Conservation (phyloP, 2,888 invertebrate genomes). For the Omphaloscelis lunosa region DNA sequence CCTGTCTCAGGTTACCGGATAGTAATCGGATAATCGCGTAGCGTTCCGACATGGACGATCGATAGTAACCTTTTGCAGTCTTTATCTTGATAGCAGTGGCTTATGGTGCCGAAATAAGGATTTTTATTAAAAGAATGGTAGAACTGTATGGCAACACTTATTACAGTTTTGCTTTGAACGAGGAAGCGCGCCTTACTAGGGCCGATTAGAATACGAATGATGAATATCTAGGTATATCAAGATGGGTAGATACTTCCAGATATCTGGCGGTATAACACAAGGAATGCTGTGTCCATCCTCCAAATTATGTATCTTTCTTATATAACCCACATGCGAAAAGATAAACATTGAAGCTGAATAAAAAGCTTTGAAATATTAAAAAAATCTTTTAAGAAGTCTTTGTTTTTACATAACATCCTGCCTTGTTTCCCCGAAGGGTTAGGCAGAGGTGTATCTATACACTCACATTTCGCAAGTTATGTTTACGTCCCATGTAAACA, state of each 20-base stretch:
- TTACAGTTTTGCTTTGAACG: neutral
- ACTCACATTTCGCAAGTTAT: too few relatives aligned
- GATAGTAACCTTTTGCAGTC: slow-evolving; percentile 17
- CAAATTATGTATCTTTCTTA: neutral
- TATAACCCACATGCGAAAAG: neutral
- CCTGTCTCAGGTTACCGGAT: slow-evolving; percentile 40
- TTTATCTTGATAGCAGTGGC: neutral
- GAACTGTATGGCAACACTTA: neutral
- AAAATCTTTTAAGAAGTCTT: too few relatives aligned
- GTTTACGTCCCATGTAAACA: too few relatives aligned
- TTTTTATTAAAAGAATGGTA: neutral
- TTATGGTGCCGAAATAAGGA: neutral
- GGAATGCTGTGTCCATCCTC: neutral
- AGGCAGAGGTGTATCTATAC: too few relatives aligned
- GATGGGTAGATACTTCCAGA: neutral
- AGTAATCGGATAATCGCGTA: slow-evolving; percentile 54
- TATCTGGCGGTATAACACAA: neutral
- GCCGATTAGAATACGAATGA: neutral
- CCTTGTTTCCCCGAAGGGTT: too few relatives aligned
- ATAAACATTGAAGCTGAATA: neutral
- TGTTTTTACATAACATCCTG: too few relatives aligned
- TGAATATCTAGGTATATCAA: neutral
- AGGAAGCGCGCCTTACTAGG: neutral
- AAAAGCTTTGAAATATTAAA: neutral
- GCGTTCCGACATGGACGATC: slow-evolving; percentile 22